Evolutionary conservation across 2,888 invertebrate genomes (phyloP).

Genomic region (Amiota minor): DNA sequence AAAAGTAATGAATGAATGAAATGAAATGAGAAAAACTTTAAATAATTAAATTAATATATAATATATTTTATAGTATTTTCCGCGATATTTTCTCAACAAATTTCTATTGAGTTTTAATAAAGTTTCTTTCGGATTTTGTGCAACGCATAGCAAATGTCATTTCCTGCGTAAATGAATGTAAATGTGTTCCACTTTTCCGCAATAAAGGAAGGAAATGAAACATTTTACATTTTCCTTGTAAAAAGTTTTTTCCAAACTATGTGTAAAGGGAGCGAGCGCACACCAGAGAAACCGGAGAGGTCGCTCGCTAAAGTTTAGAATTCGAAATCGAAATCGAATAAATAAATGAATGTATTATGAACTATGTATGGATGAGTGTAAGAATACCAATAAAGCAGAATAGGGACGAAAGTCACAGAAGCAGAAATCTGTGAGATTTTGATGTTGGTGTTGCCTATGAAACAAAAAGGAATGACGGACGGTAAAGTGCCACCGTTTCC

Average conservation of each 20-base stretch:
- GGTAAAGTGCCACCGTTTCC: conserved; percentile 2
- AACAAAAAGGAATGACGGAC: background rate
- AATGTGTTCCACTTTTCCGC: conserved; percentile 26
- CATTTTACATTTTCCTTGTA: conserved; percentile 29
- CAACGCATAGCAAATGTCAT: conserved; percentile 22
- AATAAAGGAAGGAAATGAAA: conserved; percentile 28
- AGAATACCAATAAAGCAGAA: background rate
- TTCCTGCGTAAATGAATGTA: conserved; percentile 27
- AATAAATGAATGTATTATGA: background rate
- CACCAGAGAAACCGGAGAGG: background rate
- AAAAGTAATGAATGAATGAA: too few relatives aligned
- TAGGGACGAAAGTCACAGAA: background rate
- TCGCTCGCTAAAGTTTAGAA: background rate
- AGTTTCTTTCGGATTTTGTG: conserved; percentile 6
- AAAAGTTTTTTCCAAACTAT: conserved; percentile 13
- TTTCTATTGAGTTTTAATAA: conserved; percentile 26
- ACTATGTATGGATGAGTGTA: too few relatives aligned
- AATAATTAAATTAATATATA: too few relatives aligned
- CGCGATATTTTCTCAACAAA: background rate
- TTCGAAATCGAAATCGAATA: background rate
- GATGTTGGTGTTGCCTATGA: conserved; percentile 13
- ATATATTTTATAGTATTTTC: too few relatives aligned
- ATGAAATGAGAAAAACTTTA: too few relatives aligned
- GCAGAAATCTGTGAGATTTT: background rate
- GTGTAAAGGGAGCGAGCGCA: background rate